Evolutionary conservation across 2,888 invertebrate genomes (phyloP), one percentile per base, ranked within the genome.

Genomic region (Eupithecia subumbrata): DNA sequence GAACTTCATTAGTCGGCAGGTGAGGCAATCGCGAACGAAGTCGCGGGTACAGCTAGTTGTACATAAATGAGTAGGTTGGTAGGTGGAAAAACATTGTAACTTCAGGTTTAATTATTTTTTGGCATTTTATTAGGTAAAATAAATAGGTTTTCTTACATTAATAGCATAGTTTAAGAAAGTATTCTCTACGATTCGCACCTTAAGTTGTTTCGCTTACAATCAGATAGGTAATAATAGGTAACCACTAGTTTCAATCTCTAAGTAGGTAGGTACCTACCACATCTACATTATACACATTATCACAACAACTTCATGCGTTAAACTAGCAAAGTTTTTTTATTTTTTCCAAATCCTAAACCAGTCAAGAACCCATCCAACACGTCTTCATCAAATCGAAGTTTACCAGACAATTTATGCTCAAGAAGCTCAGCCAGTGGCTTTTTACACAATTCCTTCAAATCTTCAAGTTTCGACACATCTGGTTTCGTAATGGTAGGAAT

Each of bases 371-470:
- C 87, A 60, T 84, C 73, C 5, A 88, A 76, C 34, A 88, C 73
- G 8, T 87, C 88, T 79, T 85, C 79, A 78, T 88, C 88, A 74
- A 85, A 87, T 18, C 82, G 83, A 75, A 84, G 84, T 52, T 85
- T 79, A 12, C 78, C 80, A 0, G 80, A 75, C 11, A 78, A 71
- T 56, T 82, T 77, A 12, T 78, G 69, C 67, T 80, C 76, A 66
- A 75, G 78, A 34, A 79, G 56, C 64, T 80, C 79, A 4, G 74
- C 52, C 72, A 8, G 66, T 43, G 48, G 64, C 5, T 22, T 78
- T 14, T 56, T 76, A 72, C 71, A 76, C 69, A 64, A 70, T 43
- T 73, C 83, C 60, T 48, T 80, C 71, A 64, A 72, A 48, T 73
- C 83, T 63, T 56, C 80, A 67, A 72, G 60, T 75, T 18, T 76